Percentiles rank a stretch among this genome's conserved stretches.
Evolutionary conservation across 2,113 vertebrate genomes (phyloP).

Genomic region (Macroglossus sobrinus): DNA sequence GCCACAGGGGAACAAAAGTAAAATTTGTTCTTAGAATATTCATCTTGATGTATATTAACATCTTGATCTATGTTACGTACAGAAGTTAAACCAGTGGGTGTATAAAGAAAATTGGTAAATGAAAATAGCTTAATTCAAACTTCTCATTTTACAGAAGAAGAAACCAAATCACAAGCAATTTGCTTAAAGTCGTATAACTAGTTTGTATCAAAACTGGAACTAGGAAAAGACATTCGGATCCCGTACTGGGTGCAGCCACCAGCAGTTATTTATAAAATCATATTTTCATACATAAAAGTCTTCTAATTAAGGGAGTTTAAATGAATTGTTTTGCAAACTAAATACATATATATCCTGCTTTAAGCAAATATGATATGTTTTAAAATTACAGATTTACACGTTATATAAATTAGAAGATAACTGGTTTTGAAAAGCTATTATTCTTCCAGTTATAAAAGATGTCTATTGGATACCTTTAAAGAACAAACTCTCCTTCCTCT

Average conservation of each 20-base stretch:
- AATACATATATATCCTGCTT: not conserved
- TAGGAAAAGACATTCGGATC: not conserved
- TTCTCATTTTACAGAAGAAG: slow-evolving; percentile 27
- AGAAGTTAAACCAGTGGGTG: slow-evolving; percentile 30
- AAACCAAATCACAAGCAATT: not conserved
- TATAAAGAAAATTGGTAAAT: not conserved
- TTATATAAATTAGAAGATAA: not conserved
- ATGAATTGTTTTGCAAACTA: not conserved
- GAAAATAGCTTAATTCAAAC: slow-evolving; percentile 6
- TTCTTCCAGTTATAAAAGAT: not conserved
- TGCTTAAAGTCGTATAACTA: not conserved
- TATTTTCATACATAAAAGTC: not conserved
- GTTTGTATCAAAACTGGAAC: not conserved
- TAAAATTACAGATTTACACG: slow-evolving; percentile 9
- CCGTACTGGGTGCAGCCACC: not conserved
- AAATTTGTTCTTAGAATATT: slow-evolving; percentile 48
- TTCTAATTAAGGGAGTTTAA: not conserved
- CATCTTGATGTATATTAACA: slow-evolving; percentile 21
- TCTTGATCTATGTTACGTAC: slow-evolving; percentile 26
- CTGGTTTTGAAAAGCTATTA: not conserved
- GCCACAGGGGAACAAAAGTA: not conserved
- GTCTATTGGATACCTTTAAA: slow-evolving; percentile 12
- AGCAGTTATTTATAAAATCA: not conserved
- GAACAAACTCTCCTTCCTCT: not conserved
- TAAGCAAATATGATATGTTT: not conserved